Evolutionary conservation across 2,113 vertebrate species (phyloP), one percentile per base, ranked within the genome.

Genomic region (Dolichallabes microphthalmus): DNA sequence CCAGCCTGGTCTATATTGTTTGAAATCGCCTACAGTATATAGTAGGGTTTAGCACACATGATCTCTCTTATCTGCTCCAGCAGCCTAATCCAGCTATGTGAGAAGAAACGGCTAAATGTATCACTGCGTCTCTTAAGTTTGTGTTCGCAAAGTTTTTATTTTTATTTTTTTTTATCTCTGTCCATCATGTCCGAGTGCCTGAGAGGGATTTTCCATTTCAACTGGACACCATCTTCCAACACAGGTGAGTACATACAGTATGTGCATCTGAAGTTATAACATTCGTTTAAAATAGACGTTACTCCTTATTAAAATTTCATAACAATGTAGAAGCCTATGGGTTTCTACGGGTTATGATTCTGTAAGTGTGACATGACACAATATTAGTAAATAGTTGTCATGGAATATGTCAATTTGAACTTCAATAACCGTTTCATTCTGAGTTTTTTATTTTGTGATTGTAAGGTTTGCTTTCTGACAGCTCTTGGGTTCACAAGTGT

Each of bases 121-220:
- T 58, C 10, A 60, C 35, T 52, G 75, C 27, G 14, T 50, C 52
- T 74, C 66, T 39, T n/a, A 87, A 39, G 82, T 88, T 85, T 25
- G 50, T 53, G 22, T 45, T 57, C 58, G 1, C 30, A 85, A 63
- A 87, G 87, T 71, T 74, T 60, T 68, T 39, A 22, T 83, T 53
- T 68, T 60, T 87, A 86, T 71, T 74, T 39, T n/a, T 83, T 53
- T 68, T 27, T 27, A 14, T 84, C 32, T 79, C 64, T 61, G 63
- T 88, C 84, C 84, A 93, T 92, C 92, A 96, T 95, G 95, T 95
- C 94, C 86, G 94, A 95, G 88, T 96, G 94, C 91, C 92, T 95
- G 84, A 93, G 93, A 90, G 91, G 92, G 91, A 92, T 96, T 89
- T 95, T 96, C 91, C 91, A 93, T 88, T 93, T 94, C 90, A 93